Percentiles rank a stretch among this genome's conserved stretches.
Conservation (phyloP, 2,888 invertebrate genomes). For the Chironomus tentans region DNA sequence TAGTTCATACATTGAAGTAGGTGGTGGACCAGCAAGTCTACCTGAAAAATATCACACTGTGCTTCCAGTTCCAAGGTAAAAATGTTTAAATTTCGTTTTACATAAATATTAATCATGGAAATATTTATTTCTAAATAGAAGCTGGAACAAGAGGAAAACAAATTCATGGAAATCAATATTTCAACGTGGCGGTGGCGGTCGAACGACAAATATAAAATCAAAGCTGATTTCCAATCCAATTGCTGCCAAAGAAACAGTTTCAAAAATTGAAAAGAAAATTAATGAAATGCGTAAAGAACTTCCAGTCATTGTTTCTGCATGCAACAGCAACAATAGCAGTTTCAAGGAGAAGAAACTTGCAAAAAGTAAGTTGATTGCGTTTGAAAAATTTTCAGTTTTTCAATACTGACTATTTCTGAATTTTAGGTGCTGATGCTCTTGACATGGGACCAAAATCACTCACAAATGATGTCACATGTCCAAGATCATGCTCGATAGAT, state of each 20-base stretch:
- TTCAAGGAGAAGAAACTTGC: conserved; percentile 25
- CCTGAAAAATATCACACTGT: conserved; percentile 81
- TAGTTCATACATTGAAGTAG: conserved; percentile 58
- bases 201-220: conserved; percentile 31
- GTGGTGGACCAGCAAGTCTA: conserved; percentile 68
- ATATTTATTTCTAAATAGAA: conserved; percentile 31
- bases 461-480: conserved; percentile 38
- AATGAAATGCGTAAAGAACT: background rate
- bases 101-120: background rate
- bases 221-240: conserved; percentile 20
- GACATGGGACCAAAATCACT: conserved; percentile 6
- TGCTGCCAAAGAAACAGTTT: conserved; percentile 2
- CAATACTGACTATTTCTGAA: background rate
- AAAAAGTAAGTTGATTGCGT: conserved; percentile 8
- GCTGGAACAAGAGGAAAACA: conserved; percentile 43
- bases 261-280: conserved; percentile 3
- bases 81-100: background rate
- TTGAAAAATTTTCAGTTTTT: background rate
- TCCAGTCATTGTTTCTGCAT: conserved; percentile 14
- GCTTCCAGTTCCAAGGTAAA: conserved; percentile 62
- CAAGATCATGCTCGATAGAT: conserved; percentile 42
- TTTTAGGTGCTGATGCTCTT: conserved; percentile 26
- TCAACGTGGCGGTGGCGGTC: conserved; percentile 41
- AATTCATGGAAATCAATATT: conserved; percentile 43
- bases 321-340: conserved; percentile 19